phyloP scores from a whole-genome alignment of 92 coral and sea anemone species.

The Desmophyllum pertusum region DNA sequence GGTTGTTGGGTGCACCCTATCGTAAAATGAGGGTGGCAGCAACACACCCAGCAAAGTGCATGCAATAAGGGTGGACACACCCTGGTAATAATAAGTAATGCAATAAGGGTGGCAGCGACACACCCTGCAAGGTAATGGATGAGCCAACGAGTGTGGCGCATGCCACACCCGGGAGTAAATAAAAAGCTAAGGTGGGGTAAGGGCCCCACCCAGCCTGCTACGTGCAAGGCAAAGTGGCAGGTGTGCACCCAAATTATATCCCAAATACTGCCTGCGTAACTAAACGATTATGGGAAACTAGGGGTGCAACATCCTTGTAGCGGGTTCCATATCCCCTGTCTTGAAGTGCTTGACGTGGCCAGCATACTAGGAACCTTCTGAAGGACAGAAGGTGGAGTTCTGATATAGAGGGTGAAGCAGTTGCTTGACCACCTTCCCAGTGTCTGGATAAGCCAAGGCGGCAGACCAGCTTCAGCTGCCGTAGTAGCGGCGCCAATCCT shows the following conservation, averaged over 20 bases:
- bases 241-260: background rate
- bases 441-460: too few species aligned
- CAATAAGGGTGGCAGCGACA: background rate
- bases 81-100: background rate
- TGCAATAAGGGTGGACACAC: conserved; percentile 3
- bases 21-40: background rate
- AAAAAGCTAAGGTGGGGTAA: background rate
- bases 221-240: background rate
- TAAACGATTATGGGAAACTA: background rate
- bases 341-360: background rate
- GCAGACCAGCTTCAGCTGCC: too few species aligned
- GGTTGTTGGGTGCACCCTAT: conserved; percentile 19
- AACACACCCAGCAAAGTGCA: background rate
- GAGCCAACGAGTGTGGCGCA: background rate
- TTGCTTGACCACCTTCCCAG: conserved; percentile 29
- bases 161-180: background rate
- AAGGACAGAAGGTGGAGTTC: too few species aligned
- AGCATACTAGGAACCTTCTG: background rate
- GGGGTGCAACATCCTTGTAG: background rate
- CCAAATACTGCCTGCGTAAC: background rate
- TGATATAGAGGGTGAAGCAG: conserved; percentile 23
- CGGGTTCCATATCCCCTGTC: conserved; percentile 9
- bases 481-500: conserved; percentile 22
- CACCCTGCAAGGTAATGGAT: background rate
- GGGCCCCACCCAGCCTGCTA: conserved; percentile 18